Conservation (phyloP, 2,113 vertebrate genomes). For the Gallinago jamesoni region DNA sequence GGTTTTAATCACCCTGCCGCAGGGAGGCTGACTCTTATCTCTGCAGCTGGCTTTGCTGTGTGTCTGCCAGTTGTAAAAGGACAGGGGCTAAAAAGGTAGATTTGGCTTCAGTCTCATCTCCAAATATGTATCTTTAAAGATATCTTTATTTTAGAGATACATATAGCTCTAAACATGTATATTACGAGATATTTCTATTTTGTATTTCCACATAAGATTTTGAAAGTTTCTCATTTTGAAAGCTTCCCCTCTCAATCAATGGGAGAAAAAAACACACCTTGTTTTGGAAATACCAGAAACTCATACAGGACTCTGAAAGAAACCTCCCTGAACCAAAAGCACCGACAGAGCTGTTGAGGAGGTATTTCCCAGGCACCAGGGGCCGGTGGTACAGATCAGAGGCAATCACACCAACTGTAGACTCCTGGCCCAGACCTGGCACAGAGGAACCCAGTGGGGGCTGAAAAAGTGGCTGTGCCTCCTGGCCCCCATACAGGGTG, state of each 20-base stretch:
- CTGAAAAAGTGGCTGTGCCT: background rate
- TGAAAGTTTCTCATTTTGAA: background rate
- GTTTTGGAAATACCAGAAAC: background rate
- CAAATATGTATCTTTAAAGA: background rate
- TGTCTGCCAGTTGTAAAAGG: background rate
- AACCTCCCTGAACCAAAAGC: accelerated
- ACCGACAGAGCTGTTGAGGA: background rate
- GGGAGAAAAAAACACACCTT: background rate
- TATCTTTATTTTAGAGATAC: background rate
- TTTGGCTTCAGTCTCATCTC: background rate
- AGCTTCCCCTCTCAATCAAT: background rate
- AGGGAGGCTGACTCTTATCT: background rate
- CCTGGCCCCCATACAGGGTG: accelerated
- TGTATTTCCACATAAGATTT: background rate
- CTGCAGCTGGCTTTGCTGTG: background rate
- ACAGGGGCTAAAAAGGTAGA: background rate
- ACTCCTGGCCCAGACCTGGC: background rate
- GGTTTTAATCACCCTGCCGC: background rate
- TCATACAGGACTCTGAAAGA: background rate
- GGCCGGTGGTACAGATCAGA: background rate
- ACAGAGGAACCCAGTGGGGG: accelerated
- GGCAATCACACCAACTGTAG: background rate
- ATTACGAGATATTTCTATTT: background rate
- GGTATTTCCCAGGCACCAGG: background rate
- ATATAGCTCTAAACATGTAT: background rate